Evolutionary conservation across 2,797 vertebrate species (phyloP).

Genomic region (Takifugu rubripes): DNA sequence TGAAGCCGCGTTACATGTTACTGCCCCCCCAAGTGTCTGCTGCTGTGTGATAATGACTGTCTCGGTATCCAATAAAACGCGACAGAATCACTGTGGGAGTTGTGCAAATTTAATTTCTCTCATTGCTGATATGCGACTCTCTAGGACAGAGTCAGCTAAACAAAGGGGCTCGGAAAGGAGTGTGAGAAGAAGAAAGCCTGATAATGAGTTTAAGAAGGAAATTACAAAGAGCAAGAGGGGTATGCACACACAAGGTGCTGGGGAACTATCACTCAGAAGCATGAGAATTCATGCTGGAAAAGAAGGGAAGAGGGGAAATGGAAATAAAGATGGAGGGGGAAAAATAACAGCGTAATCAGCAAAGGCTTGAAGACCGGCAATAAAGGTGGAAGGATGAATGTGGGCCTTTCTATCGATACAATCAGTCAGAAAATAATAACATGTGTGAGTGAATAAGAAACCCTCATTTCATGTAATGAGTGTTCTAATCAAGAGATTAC

Average conservation of each 20-base stretch:
- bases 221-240: constrained; percentile 60
- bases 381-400: constrained; percentile 35
- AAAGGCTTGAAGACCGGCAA: constrained; percentile 35
- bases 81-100: constrained; percentile 42
- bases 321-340: constrained; percentile 38
- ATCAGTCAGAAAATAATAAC: constrained; percentile 72
- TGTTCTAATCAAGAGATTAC: constrained; percentile 78
- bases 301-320: constrained; percentile 44
- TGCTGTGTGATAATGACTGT: constrained; percentile 34
- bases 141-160: constrained; percentile 49
- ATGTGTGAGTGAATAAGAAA: constrained; percentile 73
- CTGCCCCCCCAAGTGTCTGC: constrained; percentile 32
- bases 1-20: constrained; percentile 15
- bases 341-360: constrained; percentile 29
- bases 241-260: constrained; percentile 42
- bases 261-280: constrained; percentile 48
- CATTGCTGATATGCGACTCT: constrained; percentile 56
- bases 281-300: constrained; percentile 27
- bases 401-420: constrained; percentile 55
- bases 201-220: constrained; percentile 74
- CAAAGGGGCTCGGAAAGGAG: constrained; percentile 34
- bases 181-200: constrained; percentile 49
- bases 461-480: constrained; percentile 76
- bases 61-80: constrained; percentile 51
- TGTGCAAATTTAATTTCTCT: constrained; percentile 59